phyloP scores from a whole-genome alignment of 2,797 vertebrate genomes.

The Triplophysa bombifrons region DNA sequence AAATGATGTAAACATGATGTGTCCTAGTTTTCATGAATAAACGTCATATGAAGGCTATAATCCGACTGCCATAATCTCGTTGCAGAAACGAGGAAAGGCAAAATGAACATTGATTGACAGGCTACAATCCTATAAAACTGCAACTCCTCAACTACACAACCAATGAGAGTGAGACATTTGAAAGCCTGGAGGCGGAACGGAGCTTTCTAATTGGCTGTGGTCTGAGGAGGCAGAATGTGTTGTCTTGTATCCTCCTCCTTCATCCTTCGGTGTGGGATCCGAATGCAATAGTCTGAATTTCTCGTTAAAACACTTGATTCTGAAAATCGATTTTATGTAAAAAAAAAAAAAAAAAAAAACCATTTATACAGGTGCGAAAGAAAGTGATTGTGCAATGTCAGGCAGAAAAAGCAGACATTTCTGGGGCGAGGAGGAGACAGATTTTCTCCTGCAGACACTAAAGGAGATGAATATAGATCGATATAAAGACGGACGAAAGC shows the following conservation, averaged over 20 bases:
- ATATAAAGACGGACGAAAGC: constrained; percentile 30
- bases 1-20: neutral
- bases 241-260: neutral
- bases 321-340: neutral
- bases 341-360: no score
- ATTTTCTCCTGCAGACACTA: constrained; percentile 28
- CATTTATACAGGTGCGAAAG: neutral
- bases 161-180: neutral
- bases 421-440: constrained; percentile 37
- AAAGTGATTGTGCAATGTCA: constrained; percentile 1
- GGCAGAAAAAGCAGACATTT: constrained; percentile 3
- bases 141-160: neutral
- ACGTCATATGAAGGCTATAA: constrained; percentile 2
- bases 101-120: neutral
- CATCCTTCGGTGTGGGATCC: constrained; percentile 18
- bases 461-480: constrained; percentile 36
- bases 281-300: constrained; percentile 19
- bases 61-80: constrained; percentile 4
- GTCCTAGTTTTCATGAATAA: neutral
- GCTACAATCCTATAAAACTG: neutral
- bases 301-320: neutral
- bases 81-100: neutral
- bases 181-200: neutral
- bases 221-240: neutral
- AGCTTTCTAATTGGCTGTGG: constrained; percentile 10